These are phyloP conservation scores for Semotilus atromaculatus DNA, from an alignment of 2,797 vertebrate species.

Conservation along the genomic window DNA sequence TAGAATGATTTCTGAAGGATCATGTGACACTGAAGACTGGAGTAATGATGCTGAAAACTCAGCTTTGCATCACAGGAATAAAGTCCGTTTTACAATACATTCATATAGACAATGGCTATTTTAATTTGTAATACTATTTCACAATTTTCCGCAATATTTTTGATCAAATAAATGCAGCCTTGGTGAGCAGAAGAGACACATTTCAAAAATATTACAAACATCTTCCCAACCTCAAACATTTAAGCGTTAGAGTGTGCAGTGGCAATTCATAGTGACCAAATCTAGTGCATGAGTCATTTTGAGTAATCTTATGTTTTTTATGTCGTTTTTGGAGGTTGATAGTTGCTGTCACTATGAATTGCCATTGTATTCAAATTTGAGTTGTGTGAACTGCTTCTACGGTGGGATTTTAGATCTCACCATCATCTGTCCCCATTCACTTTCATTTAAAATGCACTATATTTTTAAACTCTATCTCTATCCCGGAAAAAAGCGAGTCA, in stretches of 20 bases:
- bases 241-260: background rate
- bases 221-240: background rate
- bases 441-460: background rate
- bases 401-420: background rate
- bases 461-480: background rate
- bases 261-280: background rate
- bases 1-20: background rate
- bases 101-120: no score
- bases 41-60: no score
- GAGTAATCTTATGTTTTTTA: background rate
- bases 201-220: background rate
- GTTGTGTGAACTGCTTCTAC: no score
- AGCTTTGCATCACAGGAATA: no score
- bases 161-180: background rate
- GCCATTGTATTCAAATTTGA: background rate
- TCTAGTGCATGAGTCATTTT: background rate
- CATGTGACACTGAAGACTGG: background rate
- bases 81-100: no score
- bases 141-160: background rate
- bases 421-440: background rate
- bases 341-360: background rate
- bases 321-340: background rate
- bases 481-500: background rate
- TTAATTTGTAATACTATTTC: no score
- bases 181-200: background rate